Conservation (phyloP, 2,113 vertebrate species). For the Apeltes quadracus region DNA sequence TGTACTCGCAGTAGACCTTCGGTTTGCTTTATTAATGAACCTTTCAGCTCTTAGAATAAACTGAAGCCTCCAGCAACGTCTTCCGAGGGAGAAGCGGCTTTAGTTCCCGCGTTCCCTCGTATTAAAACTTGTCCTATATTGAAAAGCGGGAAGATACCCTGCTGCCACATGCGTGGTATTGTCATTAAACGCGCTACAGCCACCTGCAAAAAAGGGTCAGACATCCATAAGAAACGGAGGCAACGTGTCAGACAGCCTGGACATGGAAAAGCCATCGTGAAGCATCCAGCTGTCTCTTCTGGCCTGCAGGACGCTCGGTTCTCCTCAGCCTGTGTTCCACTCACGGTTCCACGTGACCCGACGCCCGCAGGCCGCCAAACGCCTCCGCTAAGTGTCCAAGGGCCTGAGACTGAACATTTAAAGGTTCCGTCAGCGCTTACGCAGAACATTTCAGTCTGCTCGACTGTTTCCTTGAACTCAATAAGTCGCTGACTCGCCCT, state of each 20-base stretch:
- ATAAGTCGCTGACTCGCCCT: too few species aligned
- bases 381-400: too few species aligned
- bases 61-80: background rate
- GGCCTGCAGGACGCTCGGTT: background rate
- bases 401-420: too few species aligned
- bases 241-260: slow-evolving; percentile 32
- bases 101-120: too few species aligned
- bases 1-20: background rate
- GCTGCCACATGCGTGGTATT: slow-evolving; percentile 61
- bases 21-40: background rate
- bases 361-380: too few species aligned
- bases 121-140: background rate
- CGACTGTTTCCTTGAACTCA: too few species aligned
- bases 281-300: slow-evolving; percentile 47
- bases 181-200: slow-evolving; percentile 53
- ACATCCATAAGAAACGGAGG: slow-evolving; percentile 20
- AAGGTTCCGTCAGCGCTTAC: background rate
- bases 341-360: too few species aligned
- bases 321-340: too few species aligned
- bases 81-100: too few species aligned
- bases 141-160: slow-evolving; percentile 19
- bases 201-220: slow-evolving; percentile 15
- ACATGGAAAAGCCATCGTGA: slow-evolving; percentile 69
- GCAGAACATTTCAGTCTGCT: too few species aligned
- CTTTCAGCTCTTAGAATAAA: background rate